phyloP scores from a whole-genome alignment of 2,888 invertebrate species.

The Craniophora ligustri region DNA sequence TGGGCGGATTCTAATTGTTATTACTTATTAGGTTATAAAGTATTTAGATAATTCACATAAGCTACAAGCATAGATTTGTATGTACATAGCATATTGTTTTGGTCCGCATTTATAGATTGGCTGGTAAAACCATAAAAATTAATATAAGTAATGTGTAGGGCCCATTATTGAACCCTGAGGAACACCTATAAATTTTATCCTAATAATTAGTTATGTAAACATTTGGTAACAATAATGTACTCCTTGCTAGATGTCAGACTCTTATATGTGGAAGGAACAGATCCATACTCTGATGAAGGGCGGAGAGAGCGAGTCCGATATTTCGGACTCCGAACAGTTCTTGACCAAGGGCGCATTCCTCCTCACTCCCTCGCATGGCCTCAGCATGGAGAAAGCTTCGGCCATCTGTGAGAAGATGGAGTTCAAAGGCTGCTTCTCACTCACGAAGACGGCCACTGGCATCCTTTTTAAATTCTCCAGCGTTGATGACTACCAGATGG shows the following conservation, averaged over 20 bases:
- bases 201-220: background rate
- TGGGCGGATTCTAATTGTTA: constrained; percentile 9
- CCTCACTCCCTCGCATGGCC: constrained; percentile 95
- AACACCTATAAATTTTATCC: background rate
- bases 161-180: constrained; percentile 6
- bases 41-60: too few species aligned
- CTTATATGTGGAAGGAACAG: constrained; percentile 87
- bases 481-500: constrained; percentile 95
- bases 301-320: constrained; percentile 94
- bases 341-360: constrained; percentile 95
- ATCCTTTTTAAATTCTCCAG: constrained; percentile 96
- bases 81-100: too few species aligned
- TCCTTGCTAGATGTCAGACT: constrained; percentile 81
- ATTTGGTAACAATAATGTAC: constrained; percentile 21
- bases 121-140: too few species aligned
- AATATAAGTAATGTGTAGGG: background rate
- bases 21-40: too few species aligned
- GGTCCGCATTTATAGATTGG: too few species aligned
- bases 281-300: constrained; percentile 89
- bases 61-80: too few species aligned
- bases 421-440: constrained; percentile 95
- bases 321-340: constrained; percentile 93
- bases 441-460: constrained; percentile 96
- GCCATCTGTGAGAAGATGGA: constrained; percentile 96
- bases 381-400: constrained; percentile 95